These are phyloP conservation scores for Otolemur crassicaudatus DNA, from an alignment of 2,797 vertebrate species.

Conservation along the genomic window DNA sequence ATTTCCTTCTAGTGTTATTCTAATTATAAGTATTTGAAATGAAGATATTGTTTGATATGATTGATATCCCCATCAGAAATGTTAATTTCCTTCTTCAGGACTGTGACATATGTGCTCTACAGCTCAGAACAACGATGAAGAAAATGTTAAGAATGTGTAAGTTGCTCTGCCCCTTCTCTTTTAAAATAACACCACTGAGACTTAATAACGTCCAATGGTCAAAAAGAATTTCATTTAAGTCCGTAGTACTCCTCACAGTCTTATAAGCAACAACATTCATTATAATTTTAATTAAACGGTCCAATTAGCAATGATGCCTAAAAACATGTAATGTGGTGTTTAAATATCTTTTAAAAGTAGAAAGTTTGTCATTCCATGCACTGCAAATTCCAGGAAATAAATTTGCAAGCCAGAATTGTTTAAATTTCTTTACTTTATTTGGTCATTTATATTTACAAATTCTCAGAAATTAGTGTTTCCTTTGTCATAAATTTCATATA, in stretches of 20 bases:
- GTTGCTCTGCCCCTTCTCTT: not conserved
- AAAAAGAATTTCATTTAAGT: not conserved
- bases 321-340: not conserved
- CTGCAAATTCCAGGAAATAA: not conserved
- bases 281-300: not conserved
- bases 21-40: slow-evolving; percentile 71
- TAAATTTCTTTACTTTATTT: not conserved
- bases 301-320: not conserved
- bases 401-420: not conserved
- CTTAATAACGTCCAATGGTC: not conserved
- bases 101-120: slow-evolving; percentile 56
- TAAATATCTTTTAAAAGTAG: not conserved
- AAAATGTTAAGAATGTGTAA: slow-evolving; percentile 53
- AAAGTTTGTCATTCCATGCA: not conserved
- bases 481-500: slow-evolving; percentile 70
- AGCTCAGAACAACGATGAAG: slow-evolving; percentile 25
- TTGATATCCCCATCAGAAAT: slow-evolving; percentile 61
- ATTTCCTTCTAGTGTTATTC: slow-evolving; percentile 52
- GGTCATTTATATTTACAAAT: not conserved
- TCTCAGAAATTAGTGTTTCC: not conserved
- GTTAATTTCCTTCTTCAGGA: slow-evolving; percentile 67
- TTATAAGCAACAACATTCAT: not conserved
- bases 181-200: not conserved
- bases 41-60: slow-evolving; percentile 57
- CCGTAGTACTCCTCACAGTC: not conserved